A percentile compares a stretch with the other conserved stretches of the same genome.
Conservation (phyloP, 2,888 invertebrate genomes). For the Anaspis maculata region DNA sequence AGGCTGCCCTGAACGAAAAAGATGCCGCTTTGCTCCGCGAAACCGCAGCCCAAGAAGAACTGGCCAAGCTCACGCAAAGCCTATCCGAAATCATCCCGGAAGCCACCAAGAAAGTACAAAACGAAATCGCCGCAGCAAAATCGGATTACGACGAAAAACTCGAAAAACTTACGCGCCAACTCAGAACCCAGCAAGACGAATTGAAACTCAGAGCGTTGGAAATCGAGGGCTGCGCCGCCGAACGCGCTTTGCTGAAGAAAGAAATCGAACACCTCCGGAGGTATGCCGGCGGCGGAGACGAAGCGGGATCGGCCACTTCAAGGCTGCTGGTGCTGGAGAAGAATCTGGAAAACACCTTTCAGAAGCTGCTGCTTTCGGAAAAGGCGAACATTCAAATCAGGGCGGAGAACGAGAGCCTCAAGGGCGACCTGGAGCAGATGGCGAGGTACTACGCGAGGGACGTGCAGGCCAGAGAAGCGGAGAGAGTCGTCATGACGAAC, state of each 20-base stretch:
- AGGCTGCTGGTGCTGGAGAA: constrained; percentile 47
- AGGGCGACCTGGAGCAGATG: constrained; percentile 50
- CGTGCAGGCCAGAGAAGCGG: constrained; percentile 50
- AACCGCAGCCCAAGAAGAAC: constrained; percentile 45
- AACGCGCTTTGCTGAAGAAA: constrained; percentile 47
- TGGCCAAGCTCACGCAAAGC: constrained; percentile 45
- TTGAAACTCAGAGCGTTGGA: constrained; percentile 49
- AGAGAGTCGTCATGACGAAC: constrained; percentile 43
- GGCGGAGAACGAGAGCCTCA: constrained; percentile 51
- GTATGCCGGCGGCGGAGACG: constrained; percentile 11
- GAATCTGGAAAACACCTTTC: constrained; percentile 50
- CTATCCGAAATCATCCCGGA: constrained; percentile 49
- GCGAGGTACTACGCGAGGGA: constrained; percentile 50
- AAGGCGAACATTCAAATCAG: constrained; percentile 49
- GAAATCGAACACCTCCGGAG: constrained; percentile 39
- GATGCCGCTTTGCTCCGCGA: constrained; percentile 47
- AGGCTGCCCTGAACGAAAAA: constrained; percentile 50
- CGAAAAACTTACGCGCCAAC: constrained; percentile 48
- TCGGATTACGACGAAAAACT: constrained; percentile 52
- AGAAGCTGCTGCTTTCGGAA: constrained; percentile 51
- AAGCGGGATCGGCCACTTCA: constrained; percentile 28
- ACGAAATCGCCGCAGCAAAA: constrained; percentile 44
- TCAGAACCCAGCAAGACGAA: constrained; percentile 50
- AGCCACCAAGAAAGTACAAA: constrained; percentile 48
- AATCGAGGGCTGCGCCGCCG: constrained; percentile 47